A percentile compares a stretch with the other conserved stretches of the same genome.
Conservation (phyloP, 2,797 vertebrate genomes). For the Chelon auratus region DNA sequence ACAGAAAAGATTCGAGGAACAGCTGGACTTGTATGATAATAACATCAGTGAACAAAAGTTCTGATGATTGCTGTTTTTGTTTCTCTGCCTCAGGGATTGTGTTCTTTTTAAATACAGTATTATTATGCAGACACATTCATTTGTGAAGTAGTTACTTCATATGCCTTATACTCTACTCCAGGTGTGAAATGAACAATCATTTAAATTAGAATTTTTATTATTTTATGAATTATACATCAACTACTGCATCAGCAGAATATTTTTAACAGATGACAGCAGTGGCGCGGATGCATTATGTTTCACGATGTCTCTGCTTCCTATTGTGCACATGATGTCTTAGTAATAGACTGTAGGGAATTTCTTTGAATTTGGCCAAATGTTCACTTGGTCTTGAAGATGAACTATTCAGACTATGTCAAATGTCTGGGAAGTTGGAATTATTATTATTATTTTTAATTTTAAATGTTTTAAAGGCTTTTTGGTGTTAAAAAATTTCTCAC, state of each 20-base stretch:
- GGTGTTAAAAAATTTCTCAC: no score
- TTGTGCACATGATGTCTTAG: no score
- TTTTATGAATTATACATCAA: not conserved
- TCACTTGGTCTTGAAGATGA: no score
- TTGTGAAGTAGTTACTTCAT: not conserved
- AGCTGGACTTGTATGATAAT: conserved; percentile 51
- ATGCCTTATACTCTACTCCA: not conserved
- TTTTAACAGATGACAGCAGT: not conserved
- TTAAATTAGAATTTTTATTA: no score
- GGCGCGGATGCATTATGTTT: no score
- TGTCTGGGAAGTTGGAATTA: no score
- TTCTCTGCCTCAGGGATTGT: conserved; percentile 2
- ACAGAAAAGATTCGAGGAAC: conserved; percentile 22
- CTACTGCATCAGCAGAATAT: not conserved
- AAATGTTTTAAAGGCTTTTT: no score
- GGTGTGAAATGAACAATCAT: not conserved
- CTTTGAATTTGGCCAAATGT: no score
- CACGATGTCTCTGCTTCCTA: no score
- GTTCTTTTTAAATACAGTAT: not conserved
- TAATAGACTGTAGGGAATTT: no score
- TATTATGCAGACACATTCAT: not conserved
- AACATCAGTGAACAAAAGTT: conserved; percentile 30
- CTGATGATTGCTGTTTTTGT: conserved; percentile 24
- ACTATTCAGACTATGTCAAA: no score
- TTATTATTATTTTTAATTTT: no score